phyloP scores from a whole-genome alignment of 2,797 vertebrate genomes.

The Brachyalestes nurse region DNA sequence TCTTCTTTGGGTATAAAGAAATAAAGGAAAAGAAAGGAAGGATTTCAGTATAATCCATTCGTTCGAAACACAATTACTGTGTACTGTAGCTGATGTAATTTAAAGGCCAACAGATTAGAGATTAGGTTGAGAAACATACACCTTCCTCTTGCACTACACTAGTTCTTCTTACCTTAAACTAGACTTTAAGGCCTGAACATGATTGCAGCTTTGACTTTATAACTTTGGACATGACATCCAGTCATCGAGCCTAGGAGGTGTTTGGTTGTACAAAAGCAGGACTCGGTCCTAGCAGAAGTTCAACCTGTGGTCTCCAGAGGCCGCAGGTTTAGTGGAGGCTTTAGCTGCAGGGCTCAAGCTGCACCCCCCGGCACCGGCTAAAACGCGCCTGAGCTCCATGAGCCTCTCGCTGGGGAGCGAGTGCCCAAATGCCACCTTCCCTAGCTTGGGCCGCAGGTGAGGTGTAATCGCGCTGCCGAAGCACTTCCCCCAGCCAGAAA shows the following conservation, averaged over 20 bases:
- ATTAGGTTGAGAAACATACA: not conserved
- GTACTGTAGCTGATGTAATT: not conserved
- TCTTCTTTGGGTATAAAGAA: too few species aligned
- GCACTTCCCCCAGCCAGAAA: conserved; percentile 74
- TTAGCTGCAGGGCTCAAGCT: conserved; percentile 59
- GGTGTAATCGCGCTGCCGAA: conserved; percentile 76
- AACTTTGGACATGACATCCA: not conserved
- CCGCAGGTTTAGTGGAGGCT: conserved; percentile 75
- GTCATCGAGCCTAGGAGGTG: not conserved
- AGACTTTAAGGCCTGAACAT: not conserved
- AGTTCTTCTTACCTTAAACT: too few species aligned
- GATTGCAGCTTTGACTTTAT: not conserved
- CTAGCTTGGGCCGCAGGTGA: conserved; percentile 77
- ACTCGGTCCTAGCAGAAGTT: not conserved
- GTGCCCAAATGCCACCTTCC: conserved; percentile 82
- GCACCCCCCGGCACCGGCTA: conserved; percentile 63
- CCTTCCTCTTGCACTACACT: not conserved
- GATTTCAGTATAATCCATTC: too few species aligned
- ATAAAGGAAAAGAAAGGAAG: too few species aligned
- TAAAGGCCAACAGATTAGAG: not conserved
- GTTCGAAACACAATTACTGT: too few species aligned
- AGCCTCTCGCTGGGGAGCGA: conserved; percentile 68
- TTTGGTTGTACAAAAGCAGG: not conserved
- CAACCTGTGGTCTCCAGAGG: conserved; percentile 64
- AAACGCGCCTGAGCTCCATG: conserved; percentile 75